These are phyloP conservation scores for Manis pentadactyla DNA, from an alignment of 2,797 vertebrate species.

Conservation along the genomic window DNA sequence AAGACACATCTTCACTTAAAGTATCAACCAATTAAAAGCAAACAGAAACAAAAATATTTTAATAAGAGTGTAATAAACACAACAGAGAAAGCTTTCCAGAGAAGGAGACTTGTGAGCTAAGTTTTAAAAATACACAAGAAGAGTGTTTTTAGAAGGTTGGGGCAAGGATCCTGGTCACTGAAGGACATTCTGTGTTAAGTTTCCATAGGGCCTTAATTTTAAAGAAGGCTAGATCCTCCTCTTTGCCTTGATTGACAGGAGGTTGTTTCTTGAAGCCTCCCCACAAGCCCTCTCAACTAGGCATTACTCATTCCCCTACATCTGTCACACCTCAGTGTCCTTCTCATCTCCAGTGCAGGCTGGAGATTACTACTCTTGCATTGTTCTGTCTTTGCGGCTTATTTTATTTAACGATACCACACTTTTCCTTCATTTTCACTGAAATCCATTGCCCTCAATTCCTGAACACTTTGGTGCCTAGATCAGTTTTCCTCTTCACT, in stretches of 20 bases:
- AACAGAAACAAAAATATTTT: neutral
- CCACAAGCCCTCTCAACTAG: neutral
- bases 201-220: neutral
- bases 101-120: neutral
- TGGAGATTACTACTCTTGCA: neutral
- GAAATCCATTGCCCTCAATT: neutral
- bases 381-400: neutral
- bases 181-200: neutral
- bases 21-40: slow-evolving; percentile 36
- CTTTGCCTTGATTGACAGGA: neutral
- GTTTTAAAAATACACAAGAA: slow-evolving; percentile 15
- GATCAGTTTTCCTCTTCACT: neutral
- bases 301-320: neutral
- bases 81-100: slow-evolving; percentile 18
- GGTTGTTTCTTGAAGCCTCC: neutral
- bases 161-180: neutral
- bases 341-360: neutral
- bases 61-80: neutral
- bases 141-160: neutral
- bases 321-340: neutral
- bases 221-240: neutral
- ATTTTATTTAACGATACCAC: neutral
- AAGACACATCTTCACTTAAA: slow-evolving; percentile 50
- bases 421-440: neutral
- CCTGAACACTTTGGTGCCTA: neutral